Evolutionary conservation across 2,113 vertebrate species (phyloP).

Genomic region (Lagopus muta): DNA sequence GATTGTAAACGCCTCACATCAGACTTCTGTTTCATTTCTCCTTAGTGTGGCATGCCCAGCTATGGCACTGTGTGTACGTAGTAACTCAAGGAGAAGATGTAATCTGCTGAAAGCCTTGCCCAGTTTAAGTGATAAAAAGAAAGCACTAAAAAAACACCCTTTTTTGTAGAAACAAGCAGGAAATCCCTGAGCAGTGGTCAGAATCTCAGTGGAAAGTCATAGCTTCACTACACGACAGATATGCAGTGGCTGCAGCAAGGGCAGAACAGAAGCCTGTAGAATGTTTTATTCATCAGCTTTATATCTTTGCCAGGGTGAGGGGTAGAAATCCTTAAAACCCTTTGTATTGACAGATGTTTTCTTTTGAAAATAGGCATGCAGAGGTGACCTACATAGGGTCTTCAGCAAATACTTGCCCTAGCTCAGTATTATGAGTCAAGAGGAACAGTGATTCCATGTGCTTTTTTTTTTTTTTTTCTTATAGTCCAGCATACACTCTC

Average conservation of each 20-base stretch:
- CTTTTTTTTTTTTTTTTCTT: constrained; percentile 36
- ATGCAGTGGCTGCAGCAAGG: not conserved
- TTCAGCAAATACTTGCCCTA: not conserved
- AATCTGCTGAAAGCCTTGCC: constrained; percentile 4
- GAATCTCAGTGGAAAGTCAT: constrained; percentile 51
- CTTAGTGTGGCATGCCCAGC: not conserved
- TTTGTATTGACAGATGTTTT: not conserved
- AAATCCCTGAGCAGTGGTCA: constrained; percentile 45
- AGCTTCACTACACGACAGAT: not conserved
- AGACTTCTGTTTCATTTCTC: constrained; percentile 33
- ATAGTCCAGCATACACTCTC: not conserved
- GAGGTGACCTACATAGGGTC: not conserved
- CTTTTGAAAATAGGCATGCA: not conserved
- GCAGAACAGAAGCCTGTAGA: constrained; percentile 6
- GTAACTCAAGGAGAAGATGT: not conserved
- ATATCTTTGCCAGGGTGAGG: not conserved
- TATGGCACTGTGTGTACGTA: not conserved
- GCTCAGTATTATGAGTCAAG: not conserved
- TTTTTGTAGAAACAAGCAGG: constrained; percentile 49
- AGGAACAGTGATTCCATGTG: not conserved
- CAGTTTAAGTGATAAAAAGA: constrained; percentile 12
- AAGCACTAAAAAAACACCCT: constrained; percentile 5
- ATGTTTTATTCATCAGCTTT: constrained; percentile 23
- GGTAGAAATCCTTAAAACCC: not conserved
- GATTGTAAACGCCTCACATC: constrained; percentile 32